phyloP scores from a whole-genome alignment of 2,888 invertebrate genomes.

The Omphaloscelis lunosa region DNA sequence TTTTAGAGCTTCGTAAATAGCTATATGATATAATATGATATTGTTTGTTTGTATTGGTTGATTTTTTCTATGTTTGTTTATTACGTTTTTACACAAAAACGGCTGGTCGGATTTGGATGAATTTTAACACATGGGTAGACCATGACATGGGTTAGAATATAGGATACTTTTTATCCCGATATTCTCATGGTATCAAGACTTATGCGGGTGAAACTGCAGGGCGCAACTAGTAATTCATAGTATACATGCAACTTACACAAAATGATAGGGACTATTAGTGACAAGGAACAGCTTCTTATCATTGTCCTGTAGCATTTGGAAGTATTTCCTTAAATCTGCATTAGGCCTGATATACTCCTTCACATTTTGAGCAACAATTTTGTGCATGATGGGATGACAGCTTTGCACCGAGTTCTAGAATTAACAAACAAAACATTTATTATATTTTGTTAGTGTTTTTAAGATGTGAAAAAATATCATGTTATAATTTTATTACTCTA shows the following conservation, averaged over 20 bases:
- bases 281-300: slow-evolving; percentile 98
- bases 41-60: no score
- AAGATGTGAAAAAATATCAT: not conserved
- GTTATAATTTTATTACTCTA: not conserved
- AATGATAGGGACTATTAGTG: slow-evolving; percentile 98
- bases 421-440: slow-evolving; percentile 46
- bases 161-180: no score
- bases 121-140: no score
- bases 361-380: slow-evolving; percentile 95
- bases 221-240: not conserved
- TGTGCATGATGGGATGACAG: slow-evolving; percentile 97
- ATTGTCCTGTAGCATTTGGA: slow-evolving; percentile 93
- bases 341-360: slow-evolving; percentile 95
- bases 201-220: no score
- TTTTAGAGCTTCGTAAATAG: no score
- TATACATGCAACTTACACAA: slow-evolving; percentile 93
- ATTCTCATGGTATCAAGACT: no score
- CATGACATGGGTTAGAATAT: no score
- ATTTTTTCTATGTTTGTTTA: no score
- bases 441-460: not conserved
- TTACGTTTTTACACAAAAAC: no score
- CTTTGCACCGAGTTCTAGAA: slow-evolving; percentile 96
- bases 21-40: no score
- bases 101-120: no score
- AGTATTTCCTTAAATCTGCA: slow-evolving; percentile 93